These are phyloP conservation scores for Sinella curviseta DNA, from an alignment of 1,140 invertebrate genomes.

Conservation along the genomic window DNA sequence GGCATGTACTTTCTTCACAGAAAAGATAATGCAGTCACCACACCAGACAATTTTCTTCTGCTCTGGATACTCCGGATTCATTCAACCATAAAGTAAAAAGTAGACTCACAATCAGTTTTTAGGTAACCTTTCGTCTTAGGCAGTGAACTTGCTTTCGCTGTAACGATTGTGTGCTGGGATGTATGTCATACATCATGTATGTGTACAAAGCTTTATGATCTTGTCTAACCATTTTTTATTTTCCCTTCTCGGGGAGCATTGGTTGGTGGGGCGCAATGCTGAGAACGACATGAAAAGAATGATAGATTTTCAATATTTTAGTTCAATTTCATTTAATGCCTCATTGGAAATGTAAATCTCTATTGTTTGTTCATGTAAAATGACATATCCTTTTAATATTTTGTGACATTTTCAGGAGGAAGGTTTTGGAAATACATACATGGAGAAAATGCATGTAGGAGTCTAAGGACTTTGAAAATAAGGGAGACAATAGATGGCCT, in stretches of 20 bases:
- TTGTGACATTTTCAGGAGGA: constrained; percentile 67
- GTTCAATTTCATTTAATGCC: no score
- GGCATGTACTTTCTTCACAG: neutral
- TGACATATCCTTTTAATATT: no score
- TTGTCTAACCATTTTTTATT: no score
- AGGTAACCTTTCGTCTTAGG: neutral
- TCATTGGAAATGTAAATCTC: no score
- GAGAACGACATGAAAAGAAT: neutral
- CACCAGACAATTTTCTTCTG: neutral
- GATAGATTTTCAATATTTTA: neutral
- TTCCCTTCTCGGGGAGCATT: no score
- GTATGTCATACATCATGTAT: no score
- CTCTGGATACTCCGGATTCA: neutral
- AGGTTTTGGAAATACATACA: constrained; percentile 80
- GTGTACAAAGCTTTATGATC: no score
- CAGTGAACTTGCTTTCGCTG: no score
- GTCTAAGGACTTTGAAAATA: constrained; percentile 76
- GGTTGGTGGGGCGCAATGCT: neutral
- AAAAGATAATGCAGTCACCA: neutral
- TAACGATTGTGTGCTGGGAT: no score
- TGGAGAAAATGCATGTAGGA: no score
- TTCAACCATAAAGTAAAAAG: neutral
- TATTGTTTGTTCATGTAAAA: no score
- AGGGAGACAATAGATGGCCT: constrained; percentile 86
- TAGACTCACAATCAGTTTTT: neutral